These are phyloP conservation scores for Perodicticus potto DNA, from an alignment of 2,797 vertebrate genomes.

Conservation along the genomic window DNA sequence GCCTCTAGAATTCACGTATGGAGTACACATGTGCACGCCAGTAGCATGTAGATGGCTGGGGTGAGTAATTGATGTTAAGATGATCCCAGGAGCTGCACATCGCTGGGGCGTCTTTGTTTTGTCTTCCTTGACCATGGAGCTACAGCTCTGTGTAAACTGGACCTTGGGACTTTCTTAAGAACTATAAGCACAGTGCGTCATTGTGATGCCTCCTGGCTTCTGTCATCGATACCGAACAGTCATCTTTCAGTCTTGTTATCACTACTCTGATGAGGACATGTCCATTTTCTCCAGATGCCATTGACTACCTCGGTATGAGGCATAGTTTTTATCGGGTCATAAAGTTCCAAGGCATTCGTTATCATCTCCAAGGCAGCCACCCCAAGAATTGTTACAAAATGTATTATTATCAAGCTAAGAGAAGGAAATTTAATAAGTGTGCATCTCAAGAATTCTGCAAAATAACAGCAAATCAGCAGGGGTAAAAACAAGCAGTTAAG, in stretches of 20 bases:
- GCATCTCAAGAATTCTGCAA: not conserved
- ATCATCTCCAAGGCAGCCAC: not conserved
- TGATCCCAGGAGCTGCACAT: rapidly evolving
- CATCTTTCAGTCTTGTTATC: no score
- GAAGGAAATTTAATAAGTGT: not conserved
- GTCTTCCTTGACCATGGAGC: not conserved
- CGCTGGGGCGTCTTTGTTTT: no score
- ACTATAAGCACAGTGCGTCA: rapidly evolving
- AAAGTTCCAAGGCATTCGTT: not conserved
- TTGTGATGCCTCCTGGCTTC: no score
- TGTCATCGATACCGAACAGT: rapidly evolving
- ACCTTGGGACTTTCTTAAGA: not conserved
- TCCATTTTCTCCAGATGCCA: not conserved
- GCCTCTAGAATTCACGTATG: no score
- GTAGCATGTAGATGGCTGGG: not conserved
- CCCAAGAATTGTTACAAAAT: not conserved
- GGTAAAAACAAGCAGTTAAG: not conserved
- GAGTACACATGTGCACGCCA: not conserved
- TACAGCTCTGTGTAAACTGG: not conserved
- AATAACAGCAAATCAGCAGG: not conserved
- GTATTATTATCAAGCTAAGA: not conserved
- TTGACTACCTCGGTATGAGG: not conserved
- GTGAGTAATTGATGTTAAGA: rapidly evolving
- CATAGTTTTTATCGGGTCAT: not conserved
- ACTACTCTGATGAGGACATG: no score